These are phyloP conservation scores for Lasiurus cinereus DNA, from an alignment of 2,113 vertebrate species.

Conservation along the genomic window DNA sequence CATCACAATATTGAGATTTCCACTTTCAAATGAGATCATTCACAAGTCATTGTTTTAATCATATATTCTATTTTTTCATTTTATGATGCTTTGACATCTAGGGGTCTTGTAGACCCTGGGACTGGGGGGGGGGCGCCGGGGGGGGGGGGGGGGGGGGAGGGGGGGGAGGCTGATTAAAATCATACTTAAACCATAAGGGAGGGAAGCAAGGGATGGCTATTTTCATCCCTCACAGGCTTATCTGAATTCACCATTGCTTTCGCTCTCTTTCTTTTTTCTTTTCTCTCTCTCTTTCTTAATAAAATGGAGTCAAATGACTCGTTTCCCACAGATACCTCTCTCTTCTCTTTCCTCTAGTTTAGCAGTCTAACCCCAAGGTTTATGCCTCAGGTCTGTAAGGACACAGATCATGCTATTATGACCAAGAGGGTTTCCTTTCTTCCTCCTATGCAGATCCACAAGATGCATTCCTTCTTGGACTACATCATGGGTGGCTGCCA, in stretches of 20 bases:
- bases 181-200: background rate
- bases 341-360: background rate
- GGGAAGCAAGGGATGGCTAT: background rate
- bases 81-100: background rate
- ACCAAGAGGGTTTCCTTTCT: conserved; percentile 72
- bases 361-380: background rate
- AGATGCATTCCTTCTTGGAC: conserved; percentile 99
- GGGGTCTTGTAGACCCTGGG: background rate
- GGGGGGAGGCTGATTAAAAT: background rate
- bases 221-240: too few relatives aligned
- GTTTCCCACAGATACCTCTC: background rate
- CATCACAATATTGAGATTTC: conserved; percentile 3
- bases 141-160: too few relatives aligned
- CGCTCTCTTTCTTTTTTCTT: too few relatives aligned
- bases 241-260: background rate
- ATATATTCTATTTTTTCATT: background rate
- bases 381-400: background rate
- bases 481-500: conserved; percentile 99
- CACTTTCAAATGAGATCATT: background rate
- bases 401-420: background rate
- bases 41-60: background rate
- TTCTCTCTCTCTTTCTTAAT: background rate
- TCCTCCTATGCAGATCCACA: conserved; percentile 93
- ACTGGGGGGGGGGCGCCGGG: too few relatives aligned
- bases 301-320: background rate